Evolutionary conservation across 2,888 invertebrate species (phyloP), one percentile per base, ranked within the genome.

Genomic region (Baronia brevicornis): DNA sequence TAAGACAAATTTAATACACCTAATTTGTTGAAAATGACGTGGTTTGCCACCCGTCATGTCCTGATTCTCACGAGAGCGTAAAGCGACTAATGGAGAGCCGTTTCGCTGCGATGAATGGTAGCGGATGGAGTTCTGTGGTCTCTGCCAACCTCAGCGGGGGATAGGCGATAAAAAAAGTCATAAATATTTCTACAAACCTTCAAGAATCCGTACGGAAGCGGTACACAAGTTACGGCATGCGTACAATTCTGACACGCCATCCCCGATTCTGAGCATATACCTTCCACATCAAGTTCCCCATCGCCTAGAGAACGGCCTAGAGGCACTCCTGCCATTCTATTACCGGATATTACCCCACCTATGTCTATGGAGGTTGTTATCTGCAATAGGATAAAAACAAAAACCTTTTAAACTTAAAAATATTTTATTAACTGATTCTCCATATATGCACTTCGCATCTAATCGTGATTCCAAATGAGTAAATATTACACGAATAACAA

Each of bases 221-320:
- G 48, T 0, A 82, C 61, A 39, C 84, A 84, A 0, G 70, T 72
- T 10, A 84, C 60, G 5, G 73, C 55, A 11, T 57, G 58, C 0
- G 64, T 63, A 43, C 82, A 84, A 56, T 80, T 73, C 52, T 69
- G 71, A 38, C 84, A 84, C 0, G 75, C 51, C 44, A 64, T 50
- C 2, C 82, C 84, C 0, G 71, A 46, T 11, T 54, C 50, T 3
- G 54, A 51, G 48, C 84, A 84, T 23, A 82, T 55, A 0, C 82
- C 82, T 39, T 82, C 79, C 3, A 84, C 66, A 15, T 84, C 84
- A 44, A 79, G 39, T 37, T 74, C 72, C 0, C 84, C 84, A 2
- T 61, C 48, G 0, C 82, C 77, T 0, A 79, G 50, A 2, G 73
- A 52, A 3, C 61, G 46, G 5, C 82, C 84, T 3, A 84, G 55